phyloP scores from a whole-genome alignment of 2,797 vertebrate species.

The Gorsachius magnificus region DNA sequence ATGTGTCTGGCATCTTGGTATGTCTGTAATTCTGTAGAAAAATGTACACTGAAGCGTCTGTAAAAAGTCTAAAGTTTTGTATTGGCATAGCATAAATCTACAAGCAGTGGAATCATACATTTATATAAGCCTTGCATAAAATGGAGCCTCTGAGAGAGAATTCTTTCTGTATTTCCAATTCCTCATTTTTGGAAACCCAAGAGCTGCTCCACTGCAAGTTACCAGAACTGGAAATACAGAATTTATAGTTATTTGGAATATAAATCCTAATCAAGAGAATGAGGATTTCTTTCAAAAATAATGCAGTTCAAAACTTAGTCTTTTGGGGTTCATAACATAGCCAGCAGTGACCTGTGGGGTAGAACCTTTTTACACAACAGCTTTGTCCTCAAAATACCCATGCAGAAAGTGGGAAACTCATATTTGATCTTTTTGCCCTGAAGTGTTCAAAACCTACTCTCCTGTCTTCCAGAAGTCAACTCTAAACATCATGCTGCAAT shows the following conservation, averaged over 20 bases:
- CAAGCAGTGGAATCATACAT: neutral
- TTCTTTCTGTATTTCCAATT: neutral
- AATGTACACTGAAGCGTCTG: neutral
- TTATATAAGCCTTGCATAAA: neutral
- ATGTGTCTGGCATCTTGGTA: neutral
- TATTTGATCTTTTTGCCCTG: neutral
- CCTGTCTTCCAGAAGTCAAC: neutral
- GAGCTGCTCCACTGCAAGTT: neutral
- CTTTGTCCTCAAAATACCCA: neutral
- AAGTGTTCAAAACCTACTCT: neutral
- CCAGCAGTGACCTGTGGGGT: neutral
- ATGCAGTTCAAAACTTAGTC: neutral
- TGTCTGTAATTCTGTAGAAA: neutral
- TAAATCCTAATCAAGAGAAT: neutral
- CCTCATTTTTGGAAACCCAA: neutral
- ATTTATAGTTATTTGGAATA: neutral
- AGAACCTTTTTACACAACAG: neutral
- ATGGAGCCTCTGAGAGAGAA: neutral
- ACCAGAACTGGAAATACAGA: neutral
- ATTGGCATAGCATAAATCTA: neutral
- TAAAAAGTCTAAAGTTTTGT: neutral
- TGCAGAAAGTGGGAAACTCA: neutral
- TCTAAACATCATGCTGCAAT: neutral
- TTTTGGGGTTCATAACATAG: neutral
- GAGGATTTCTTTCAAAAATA: neutral